A percentile compares a stretch with the other conserved stretches of the same genome.
phyloP scores from a whole-genome alignment of 2,888 invertebrate species.

The Eupithecia insigniata region DNA sequence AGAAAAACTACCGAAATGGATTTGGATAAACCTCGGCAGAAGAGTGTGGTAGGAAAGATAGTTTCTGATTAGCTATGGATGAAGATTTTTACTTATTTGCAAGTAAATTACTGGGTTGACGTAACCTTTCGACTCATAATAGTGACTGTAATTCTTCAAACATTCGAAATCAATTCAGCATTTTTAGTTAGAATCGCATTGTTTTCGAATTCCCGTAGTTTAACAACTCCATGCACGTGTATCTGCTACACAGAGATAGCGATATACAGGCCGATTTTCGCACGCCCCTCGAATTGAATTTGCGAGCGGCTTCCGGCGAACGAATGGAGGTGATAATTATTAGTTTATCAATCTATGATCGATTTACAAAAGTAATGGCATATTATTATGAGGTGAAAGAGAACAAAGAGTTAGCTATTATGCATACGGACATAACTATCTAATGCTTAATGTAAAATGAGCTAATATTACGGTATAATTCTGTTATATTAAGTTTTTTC shows the following conservation, averaged over 20 bases:
- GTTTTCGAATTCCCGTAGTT: constrained; percentile 7
- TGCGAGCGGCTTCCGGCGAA: too few relatives aligned
- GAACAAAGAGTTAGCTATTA: neutral
- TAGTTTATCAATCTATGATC: neutral
- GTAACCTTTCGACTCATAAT: constrained; percentile 5
- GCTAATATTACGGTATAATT: neutral
- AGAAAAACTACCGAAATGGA: neutral
- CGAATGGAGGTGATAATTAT: neutral
- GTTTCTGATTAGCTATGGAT: neutral
- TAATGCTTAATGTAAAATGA: neutral
- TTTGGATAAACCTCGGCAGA: neutral
- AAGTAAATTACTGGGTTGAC: neutral
- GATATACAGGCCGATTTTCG: too few relatives aligned
- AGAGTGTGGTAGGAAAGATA: neutral
- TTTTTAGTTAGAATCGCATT: constrained; percentile 27
- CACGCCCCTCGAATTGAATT: too few relatives aligned
- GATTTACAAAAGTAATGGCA: neutral
- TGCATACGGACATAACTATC: neutral
- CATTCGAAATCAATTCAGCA: constrained; percentile 33
- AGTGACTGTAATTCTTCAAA: constrained; percentile 25
- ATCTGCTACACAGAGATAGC: too few relatives aligned
- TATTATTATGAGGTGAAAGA: constrained; percentile 1
- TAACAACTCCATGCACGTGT: neutral
- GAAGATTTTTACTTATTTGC: neutral
- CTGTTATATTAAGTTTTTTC: neutral